Percentiles rank a stretch among this genome's conserved stretches.
Conservation (phyloP, 1,140 invertebrate genomes). For the Diorhabda carinulata region DNA sequence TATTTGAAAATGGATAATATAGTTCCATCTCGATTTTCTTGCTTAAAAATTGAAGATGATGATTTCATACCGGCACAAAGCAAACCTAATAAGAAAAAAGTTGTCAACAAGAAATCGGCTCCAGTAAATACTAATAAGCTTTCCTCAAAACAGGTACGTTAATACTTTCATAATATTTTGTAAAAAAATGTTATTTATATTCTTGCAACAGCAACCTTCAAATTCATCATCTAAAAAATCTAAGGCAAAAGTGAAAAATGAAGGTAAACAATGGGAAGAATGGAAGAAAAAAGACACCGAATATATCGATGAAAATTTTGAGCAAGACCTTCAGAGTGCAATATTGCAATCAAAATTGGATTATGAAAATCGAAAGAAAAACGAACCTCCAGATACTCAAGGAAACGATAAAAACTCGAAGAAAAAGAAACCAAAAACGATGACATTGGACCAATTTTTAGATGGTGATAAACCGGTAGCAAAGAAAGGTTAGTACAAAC, state of each 20-base stretch:
- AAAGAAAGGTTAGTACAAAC: constrained; percentile 49
- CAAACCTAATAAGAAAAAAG: constrained; percentile 45
- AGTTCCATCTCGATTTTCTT: constrained; percentile 59
- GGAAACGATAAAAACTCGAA: constrained; percentile 50
- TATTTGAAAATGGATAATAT: not conserved
- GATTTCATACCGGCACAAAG: constrained; percentile 44
- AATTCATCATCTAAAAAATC: constrained; percentile 36
- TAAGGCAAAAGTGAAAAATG: constrained; percentile 46
- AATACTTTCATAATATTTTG: not conserved
- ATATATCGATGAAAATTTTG: constrained; percentile 61
- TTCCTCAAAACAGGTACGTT: constrained; percentile 24
- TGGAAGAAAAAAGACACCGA: constrained; percentile 60
- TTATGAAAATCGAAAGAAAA: constrained; percentile 60
- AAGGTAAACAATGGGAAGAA: constrained; percentile 55
- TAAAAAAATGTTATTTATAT: not conserved
- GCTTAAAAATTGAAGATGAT: constrained; percentile 59
- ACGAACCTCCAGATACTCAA: constrained; percentile 43
- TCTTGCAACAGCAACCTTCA: constrained; percentile 5
- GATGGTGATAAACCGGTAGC: constrained; percentile 23
- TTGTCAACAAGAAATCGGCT: constrained; percentile 27
- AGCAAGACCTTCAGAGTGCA: constrained; percentile 61
- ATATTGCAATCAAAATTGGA: constrained; percentile 65
- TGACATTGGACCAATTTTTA: constrained; percentile 62
- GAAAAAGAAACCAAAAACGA: constrained; percentile 64
- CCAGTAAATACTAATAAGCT: constrained; percentile 21